Evolutionary conservation across 2,113 vertebrate species (phyloP).

Genomic region (Corydoras sp.): DNA sequence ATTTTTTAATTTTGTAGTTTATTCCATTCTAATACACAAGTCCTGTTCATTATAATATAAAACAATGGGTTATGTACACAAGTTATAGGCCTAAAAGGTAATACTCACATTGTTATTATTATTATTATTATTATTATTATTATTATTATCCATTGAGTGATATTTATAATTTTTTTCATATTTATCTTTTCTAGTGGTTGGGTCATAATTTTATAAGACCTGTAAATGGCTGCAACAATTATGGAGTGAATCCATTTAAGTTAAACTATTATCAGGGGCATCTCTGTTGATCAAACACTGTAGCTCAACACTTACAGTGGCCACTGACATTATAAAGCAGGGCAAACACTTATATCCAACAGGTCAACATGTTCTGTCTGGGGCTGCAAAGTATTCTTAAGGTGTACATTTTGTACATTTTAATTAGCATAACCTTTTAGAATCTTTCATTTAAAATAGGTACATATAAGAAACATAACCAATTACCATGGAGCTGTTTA

Average conservation of each 20-base stretch:
- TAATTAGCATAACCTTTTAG: not conserved
- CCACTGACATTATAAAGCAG: conserved; percentile 22
- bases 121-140: conserved; percentile 60
- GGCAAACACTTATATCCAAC: conserved; percentile 43
- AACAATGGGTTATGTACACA: not conserved
- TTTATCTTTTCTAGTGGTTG: conserved; percentile 47
- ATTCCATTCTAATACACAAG: too few species aligned
- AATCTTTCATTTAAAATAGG: too few species aligned
- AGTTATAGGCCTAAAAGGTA: not conserved
- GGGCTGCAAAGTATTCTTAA: conserved; percentile 46
- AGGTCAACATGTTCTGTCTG: conserved; percentile 50
- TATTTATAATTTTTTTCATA: conserved; percentile 52
- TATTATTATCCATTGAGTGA: conserved; percentile 56
- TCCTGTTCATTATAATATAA: too few species aligned
- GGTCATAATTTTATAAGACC: conserved; percentile 10
- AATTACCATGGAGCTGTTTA: too few species aligned
- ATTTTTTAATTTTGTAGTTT: too few species aligned
- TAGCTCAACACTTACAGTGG: conserved; percentile 13
- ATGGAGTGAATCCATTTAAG: too few species aligned
- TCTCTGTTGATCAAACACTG: conserved; percentile 19
- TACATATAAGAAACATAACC: too few species aligned
- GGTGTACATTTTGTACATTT: conserved; percentile 43
- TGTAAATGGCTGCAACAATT: too few species aligned
- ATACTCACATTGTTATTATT: conserved; percentile 49
- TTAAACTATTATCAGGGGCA: conserved; percentile 5